These are phyloP conservation scores for Acrocephalus kingi DNA, from an alignment of 2,113 vertebrate genomes.

Conservation along the genomic window DNA sequence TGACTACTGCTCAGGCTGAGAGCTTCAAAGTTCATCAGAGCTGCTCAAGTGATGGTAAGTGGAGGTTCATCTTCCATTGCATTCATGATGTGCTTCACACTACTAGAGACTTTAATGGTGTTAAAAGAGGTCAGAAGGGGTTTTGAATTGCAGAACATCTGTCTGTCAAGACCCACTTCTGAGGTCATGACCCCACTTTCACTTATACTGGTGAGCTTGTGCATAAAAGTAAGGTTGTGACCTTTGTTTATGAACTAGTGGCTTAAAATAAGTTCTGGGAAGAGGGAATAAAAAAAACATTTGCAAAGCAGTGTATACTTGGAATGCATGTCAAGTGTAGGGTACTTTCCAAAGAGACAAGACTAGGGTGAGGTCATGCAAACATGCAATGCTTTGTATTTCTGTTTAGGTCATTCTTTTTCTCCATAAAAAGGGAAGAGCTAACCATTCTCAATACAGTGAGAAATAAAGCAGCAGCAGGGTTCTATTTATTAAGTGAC, in stretches of 20 bases:
- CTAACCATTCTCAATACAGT: neutral
- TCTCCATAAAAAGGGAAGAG: slow-evolving; percentile 35
- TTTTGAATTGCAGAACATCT: slow-evolving; percentile 39
- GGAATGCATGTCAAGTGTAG: slow-evolving; percentile 48
- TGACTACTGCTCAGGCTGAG: neutral
- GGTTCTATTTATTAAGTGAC: neutral
- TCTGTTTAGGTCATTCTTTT: slow-evolving; percentile 26
- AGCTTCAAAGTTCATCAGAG: neutral
- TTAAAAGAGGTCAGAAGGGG: slow-evolving; percentile 34
- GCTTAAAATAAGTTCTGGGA: slow-evolving; percentile 52
- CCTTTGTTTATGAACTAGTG: slow-evolving; percentile 26
- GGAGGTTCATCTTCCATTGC: neutral
- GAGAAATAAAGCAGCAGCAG: neutral
- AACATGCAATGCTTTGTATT: slow-evolving; percentile 17
- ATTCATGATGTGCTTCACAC: neutral
- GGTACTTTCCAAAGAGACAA: slow-evolving; percentile 54
- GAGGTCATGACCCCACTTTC: slow-evolving; percentile 41
- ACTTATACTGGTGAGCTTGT: slow-evolving; percentile 22
- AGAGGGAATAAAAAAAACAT: slow-evolving; percentile 34
- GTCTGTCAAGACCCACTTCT: slow-evolving; percentile 13
- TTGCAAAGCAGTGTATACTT: slow-evolving; percentile 25
- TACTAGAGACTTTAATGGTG: neutral
- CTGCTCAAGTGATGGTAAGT: neutral
- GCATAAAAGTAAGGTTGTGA: slow-evolving; percentile 31
- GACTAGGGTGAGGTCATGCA: slow-evolving; percentile 49